Evolutionary conservation across 2,888 invertebrate genomes (phyloP).

Genomic region (Ischnura elegans): DNA sequence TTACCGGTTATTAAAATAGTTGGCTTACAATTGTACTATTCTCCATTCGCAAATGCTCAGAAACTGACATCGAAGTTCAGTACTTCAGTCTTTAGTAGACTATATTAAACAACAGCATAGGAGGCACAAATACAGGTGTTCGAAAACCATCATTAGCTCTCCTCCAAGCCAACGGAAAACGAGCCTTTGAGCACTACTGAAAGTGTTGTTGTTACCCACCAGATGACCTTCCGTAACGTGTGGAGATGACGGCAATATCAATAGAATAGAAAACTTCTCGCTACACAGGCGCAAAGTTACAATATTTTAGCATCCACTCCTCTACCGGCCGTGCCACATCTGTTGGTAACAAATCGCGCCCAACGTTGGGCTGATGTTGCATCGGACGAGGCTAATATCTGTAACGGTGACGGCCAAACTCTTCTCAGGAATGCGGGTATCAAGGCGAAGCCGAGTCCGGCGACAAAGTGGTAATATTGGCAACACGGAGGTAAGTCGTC

Average conservation of each 20-base stretch:
- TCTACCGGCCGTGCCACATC: background rate
- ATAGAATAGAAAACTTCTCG: background rate
- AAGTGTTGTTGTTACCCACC: background rate
- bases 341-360: background rate
- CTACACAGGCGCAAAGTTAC: background rate
- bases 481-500: background rate
- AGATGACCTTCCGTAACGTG: background rate
- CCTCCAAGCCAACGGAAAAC: background rate
- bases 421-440: background rate
- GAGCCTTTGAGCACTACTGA: background rate
- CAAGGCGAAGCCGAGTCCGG: background rate
- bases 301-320: background rate
- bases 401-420: background rate
- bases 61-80: too few species aligned
- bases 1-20: too few species aligned
- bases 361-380: background rate
- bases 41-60: too few species aligned
- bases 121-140: too few species aligned
- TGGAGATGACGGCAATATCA: background rate
- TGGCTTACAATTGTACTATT: too few species aligned
- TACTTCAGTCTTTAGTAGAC: too few species aligned
- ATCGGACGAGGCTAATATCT: background rate
- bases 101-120: too few species aligned
- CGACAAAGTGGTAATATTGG: constrained; percentile 26
- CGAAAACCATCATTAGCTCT: too few species aligned